These are phyloP conservation scores for Phengaris alcon DNA, from an alignment of 2,888 invertebrate genomes.

Conservation along the genomic window DNA sequence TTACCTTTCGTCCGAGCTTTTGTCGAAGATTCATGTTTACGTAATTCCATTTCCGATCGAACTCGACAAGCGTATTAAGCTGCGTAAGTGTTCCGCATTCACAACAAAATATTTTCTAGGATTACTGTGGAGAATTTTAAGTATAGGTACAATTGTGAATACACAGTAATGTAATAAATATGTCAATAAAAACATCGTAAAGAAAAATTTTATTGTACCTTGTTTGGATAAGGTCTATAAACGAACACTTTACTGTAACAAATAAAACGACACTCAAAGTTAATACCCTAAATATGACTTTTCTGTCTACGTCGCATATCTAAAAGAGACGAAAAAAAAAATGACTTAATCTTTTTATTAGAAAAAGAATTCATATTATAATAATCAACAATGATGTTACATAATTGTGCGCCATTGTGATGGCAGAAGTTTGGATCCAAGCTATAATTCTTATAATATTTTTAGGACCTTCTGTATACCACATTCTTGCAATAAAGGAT, in stretches of 20 bases:
- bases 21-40: constrained; percentile 37
- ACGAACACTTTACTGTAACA: not conserved
- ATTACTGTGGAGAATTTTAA: not conserved
- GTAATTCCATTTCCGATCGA: constrained; percentile 16
- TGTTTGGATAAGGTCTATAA: constrained; percentile 4
- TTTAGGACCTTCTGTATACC: too few species aligned
- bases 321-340: constrained; percentile 45
- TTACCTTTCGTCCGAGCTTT: constrained; percentile 36
- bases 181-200: constrained; percentile 1
- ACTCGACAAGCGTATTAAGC: not conserved
- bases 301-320: constrained; percentile 55
- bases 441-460: too few species aligned
- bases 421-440: too few species aligned
- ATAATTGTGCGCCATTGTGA: too few species aligned
- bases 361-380: too few species aligned
- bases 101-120: not conserved
- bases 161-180: not conserved
- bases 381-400: too few species aligned
- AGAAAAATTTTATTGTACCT: not conserved
- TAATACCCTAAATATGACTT: not conserved
- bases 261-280: not conserved
- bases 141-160: not conserved
- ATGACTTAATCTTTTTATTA: not conserved
- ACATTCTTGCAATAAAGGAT: too few species aligned
- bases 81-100: not conserved